Evolutionary conservation across 2,797 vertebrate genomes (phyloP).

Genomic region (Balearica regulorum): DNA sequence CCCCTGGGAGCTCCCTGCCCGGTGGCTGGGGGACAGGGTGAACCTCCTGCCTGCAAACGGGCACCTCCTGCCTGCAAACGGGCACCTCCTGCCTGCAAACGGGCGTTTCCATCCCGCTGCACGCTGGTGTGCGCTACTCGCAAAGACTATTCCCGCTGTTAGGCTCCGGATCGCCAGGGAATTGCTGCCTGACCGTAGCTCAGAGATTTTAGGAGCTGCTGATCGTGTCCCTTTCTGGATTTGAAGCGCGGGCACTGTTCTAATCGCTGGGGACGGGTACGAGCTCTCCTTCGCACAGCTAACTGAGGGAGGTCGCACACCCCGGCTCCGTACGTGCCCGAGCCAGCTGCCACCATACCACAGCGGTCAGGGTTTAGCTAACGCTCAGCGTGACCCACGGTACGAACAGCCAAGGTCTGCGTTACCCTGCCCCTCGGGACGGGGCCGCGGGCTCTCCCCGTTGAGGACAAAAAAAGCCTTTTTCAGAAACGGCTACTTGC

Average conservation of each 20-base stretch:
- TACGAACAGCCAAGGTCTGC: accelerated
- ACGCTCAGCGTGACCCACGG: neutral
- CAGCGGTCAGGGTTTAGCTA: neutral
- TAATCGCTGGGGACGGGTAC: accelerated
- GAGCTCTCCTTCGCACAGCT: neutral
- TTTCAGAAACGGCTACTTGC: neutral
- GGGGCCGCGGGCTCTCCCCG: neutral
- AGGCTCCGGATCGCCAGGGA: neutral
- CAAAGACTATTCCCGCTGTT: neutral
- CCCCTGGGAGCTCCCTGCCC: neutral
- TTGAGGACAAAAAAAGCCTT: neutral
- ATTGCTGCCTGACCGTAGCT: neutral
- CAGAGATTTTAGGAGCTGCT: neutral
- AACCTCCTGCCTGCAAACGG: neutral
- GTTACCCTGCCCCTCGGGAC: neutral
- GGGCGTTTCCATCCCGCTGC: neutral
- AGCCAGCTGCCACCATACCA: constrained; percentile 11
- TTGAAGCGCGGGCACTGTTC: accelerated
- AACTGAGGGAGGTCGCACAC: accelerated
- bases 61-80: neutral
- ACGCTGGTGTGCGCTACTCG: neutral
- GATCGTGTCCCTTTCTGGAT: neutral
- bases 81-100: neutral
- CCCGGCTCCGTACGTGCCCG: accelerated
- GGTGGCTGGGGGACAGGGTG: accelerated